These are phyloP conservation scores for Anagyrus pseudococci DNA, from an alignment of 2,888 invertebrate genomes.

Conservation along the genomic window DNA sequence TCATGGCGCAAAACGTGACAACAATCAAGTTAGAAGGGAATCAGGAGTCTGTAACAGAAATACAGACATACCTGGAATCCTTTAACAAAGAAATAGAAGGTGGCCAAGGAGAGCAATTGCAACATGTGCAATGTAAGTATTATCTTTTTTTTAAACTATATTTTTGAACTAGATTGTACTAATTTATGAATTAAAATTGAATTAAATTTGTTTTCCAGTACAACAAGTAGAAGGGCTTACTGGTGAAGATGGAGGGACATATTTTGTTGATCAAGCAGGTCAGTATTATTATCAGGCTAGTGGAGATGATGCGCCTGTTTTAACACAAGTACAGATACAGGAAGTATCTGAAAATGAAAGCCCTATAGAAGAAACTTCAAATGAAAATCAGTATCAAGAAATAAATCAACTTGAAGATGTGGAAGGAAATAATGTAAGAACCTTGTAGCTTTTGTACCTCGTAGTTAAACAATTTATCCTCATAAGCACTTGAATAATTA, in stretches of 20 bases:
- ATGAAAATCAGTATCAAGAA: conserved; percentile 59
- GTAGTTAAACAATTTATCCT: neutral
- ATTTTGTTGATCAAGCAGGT: conserved; percentile 82
- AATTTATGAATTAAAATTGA: conserved; percentile 3
- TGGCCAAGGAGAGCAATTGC: conserved; percentile 62
- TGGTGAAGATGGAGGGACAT: conserved; percentile 72
- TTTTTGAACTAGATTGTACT: neutral
- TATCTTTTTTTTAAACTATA: neutral
- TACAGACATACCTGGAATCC: conserved; percentile 81
- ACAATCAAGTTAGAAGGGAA: conserved; percentile 58
- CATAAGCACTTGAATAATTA: neutral
- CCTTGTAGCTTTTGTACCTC: neutral
- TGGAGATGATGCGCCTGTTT: conserved; percentile 70
- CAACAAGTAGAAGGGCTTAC: conserved; percentile 60
- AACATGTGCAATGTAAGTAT: conserved; percentile 58
- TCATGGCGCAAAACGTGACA: conserved; percentile 56
- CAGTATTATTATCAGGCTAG: conserved; percentile 83
- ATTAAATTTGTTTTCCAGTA: conserved; percentile 44
- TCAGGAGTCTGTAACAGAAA: conserved; percentile 70
- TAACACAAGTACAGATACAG: conserved; percentile 68
- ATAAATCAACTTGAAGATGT: conserved; percentile 64
- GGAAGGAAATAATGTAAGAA: conserved; percentile 37
- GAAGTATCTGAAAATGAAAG: conserved; percentile 59
- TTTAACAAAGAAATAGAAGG: conserved; percentile 82
- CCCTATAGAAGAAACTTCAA: conserved; percentile 52